Base-by-base conservation (phyloP, 2,113 vertebrate genomes). In the Ascaphus truei region DNA sequence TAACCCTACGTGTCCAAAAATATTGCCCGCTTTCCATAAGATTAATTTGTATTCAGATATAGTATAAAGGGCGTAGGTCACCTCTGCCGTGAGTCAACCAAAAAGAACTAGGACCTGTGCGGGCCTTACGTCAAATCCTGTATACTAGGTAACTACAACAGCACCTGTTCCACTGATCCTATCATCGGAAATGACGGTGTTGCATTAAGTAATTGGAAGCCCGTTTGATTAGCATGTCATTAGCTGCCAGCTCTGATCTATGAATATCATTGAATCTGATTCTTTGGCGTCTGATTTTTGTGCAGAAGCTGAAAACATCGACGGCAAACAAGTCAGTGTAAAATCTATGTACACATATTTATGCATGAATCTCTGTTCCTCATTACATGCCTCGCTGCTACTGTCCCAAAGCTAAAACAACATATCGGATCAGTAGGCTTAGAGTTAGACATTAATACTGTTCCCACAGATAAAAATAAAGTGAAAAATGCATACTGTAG, bases 371-470 rank as follows among this genome's bases (percentile, higher is more conserved):
- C 15, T 36, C 12, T 22, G 43, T n/a, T n/a, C n/a, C 31, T 50
- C 29, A 63, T 50, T 65, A 41, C 16, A 22, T 26, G 48, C 30
- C 33, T 41, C 12, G 29, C n/a, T 9, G 7, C 18, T 23, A 23
- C 15, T 18, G 30, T 9, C 6, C 12, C 7, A 22, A 64, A 52
- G 34, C 7, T 5, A 16, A 30, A 23, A 34, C 43, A 50, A 20
- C 61, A 51, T 45, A 63, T 63, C 13, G 8, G 61, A 63, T 50
- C 61, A 63, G 51, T 51, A n/a, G n/a, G n/a, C n/a, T n/a, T n/a
- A n/a, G n/a, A n/a, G n/a, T n/a, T n/a, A n/a, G n/a, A n/a, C n/a
- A n/a, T n/a, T n/a, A n/a, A n/a, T n/a, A n/a, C n/a, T n/a, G n/a
- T n/a, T n/a, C n/a, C n/a, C n/a, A n/a, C n/a, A n/a, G n/a, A n/a